Base-by-base conservation (phyloP, 1,140 invertebrate species). In the Neodiprion lecontei region DNA sequence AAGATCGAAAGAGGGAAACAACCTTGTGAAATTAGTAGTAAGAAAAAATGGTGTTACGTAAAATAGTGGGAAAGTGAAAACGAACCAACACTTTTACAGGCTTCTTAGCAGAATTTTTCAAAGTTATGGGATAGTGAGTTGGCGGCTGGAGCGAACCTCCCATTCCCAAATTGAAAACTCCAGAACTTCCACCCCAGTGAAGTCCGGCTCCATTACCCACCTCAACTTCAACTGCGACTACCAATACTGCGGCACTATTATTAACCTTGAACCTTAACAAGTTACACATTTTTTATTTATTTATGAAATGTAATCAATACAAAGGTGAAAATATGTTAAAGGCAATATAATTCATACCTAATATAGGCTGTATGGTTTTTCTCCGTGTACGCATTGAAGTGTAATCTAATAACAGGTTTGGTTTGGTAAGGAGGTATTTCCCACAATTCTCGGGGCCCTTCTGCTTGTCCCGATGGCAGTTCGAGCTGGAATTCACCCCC, bases 401-500 rank as follows among this genome's bases (percentile, higher is more conserved):
- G 92, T 76, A 98, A 93, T 83, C 93, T 92, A 88, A 98, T 97
- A 68, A 99, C 92, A 74, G 96, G 92, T 86, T 96, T 96, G 28
- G 95, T 94, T 87, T 95, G 91, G 88, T 94, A 96, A 72, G 97
- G 96, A 77, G 95, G 94, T 84, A 99, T 95, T 85, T 95, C 92
- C 97, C 97, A 99, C 80, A 95, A 88, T 80, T 92, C 91, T 82
- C 93, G 93, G 23, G 94, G 92, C 23, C 94, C 96, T 84, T 96
- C 95, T 28, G 84, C 78, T 79, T 94, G 91, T n/a, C 93, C 95
- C 76, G 92, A 92, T 72, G 97, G 96, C 81, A 98, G 90, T 89
- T 97, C 95, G 82, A 99, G 88, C 85, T 97, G 94, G 87, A 98
- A 93, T 88, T 97, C 96, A 73, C 94, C 93, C 72, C 96, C 96